phyloP scores from a whole-genome alignment of 2,888 invertebrate species.

The Teinopalpus imperialis region DNA sequence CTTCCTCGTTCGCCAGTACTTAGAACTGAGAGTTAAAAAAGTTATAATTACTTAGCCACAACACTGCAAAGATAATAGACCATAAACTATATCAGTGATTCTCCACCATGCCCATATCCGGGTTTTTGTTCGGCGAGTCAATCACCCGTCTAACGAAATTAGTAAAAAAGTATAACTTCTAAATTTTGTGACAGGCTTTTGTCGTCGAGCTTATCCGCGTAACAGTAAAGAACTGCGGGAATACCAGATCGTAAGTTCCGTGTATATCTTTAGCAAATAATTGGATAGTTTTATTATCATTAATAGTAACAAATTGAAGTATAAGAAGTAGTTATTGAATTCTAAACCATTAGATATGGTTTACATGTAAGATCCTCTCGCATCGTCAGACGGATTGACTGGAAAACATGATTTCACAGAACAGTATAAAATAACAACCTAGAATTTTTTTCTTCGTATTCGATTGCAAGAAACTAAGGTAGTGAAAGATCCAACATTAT shows the following conservation, averaged over 20 bases:
- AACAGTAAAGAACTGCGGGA: conserved; percentile 1
- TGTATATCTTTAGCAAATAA: background rate
- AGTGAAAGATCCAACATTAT: too few relatives aligned
- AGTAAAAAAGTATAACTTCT: conserved; percentile 8
- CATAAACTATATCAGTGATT: conserved; percentile 8
- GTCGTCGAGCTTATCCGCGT: conserved; percentile 6
- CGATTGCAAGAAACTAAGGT: too few relatives aligned
- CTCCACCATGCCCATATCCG: conserved; percentile 38
- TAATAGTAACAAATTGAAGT: too few relatives aligned
- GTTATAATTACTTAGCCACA: conserved; percentile 13
- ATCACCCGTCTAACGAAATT: conserved; percentile 16
- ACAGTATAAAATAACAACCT: too few relatives aligned
- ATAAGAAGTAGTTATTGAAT: too few relatives aligned
- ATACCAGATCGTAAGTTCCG: conserved; percentile 1
- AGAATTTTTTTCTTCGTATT: too few relatives aligned
- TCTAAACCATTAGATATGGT: too few relatives aligned
- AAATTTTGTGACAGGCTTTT: background rate
- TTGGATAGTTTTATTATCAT: background rate
- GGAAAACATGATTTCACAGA: too few relatives aligned
- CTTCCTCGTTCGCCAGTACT: conserved; percentile 11
- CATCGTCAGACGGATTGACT: too few relatives aligned
- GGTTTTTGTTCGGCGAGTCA: conserved; percentile 42
- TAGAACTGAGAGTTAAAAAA: conserved; percentile 11
- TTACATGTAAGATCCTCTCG: too few relatives aligned
- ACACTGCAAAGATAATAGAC: conserved; percentile 7